Percentiles rank a stretch among this genome's conserved stretches.
These are phyloP conservation scores for Chorisops tibialis DNA, from an alignment of 2,888 invertebrate genomes.

Conservation along the genomic window DNA sequence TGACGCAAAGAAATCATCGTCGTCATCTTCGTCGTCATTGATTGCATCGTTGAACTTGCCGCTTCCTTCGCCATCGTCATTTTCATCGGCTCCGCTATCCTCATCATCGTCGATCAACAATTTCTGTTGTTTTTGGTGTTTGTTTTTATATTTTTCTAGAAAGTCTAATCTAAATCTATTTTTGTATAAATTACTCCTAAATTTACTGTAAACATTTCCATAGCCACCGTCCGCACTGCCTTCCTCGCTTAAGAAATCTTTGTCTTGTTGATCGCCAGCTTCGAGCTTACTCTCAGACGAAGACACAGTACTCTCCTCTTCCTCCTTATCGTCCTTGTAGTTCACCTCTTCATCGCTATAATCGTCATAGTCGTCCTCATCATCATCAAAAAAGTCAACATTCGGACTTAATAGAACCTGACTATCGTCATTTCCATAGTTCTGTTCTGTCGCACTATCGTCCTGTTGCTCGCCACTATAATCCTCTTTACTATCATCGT, in stretches of 20 bases:
- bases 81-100: conserved; percentile 38
- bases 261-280: conserved; percentile 31
- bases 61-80: conserved; percentile 39
- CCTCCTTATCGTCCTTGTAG: conserved; percentile 24
- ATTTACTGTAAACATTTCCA: conserved; percentile 30
- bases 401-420: conserved; percentile 40
- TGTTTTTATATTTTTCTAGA: conserved; percentile 39
- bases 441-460: conserved; percentile 33
- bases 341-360: conserved; percentile 38
- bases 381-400: conserved; percentile 40
- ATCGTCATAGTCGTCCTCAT: conserved; percentile 37
- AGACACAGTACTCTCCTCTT: conserved; percentile 14
- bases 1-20: conserved; percentile 44
- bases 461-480: conserved; percentile 24
- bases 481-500: conserved; percentile 30
- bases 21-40: conserved; percentile 37
- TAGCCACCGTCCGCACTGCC: conserved; percentile 41
- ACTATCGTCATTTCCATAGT: conserved; percentile 25
- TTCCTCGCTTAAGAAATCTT: conserved; percentile 46
- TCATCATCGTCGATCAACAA: conserved; percentile 45
- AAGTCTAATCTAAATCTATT: conserved; percentile 43
- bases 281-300: conserved; percentile 18
- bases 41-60: conserved; percentile 33
- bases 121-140: conserved; percentile 43
- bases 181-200: conserved; percentile 37